Evolutionary conservation across 2,888 invertebrate species (phyloP).

Genomic region (Leucophenga montana): DNA sequence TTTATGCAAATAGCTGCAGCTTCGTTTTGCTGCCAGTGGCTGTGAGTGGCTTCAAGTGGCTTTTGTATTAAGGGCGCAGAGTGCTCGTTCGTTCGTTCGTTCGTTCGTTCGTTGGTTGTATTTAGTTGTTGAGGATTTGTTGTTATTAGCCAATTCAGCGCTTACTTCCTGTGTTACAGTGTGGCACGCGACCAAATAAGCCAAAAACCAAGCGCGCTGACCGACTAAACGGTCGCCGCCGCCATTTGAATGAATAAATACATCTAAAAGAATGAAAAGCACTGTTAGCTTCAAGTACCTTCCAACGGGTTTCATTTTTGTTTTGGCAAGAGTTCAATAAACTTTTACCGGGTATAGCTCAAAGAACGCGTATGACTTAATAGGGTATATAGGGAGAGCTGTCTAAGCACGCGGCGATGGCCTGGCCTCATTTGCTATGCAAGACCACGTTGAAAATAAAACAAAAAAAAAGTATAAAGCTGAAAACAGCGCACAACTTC

Average conservation of each 20-base stretch:
- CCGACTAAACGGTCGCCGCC: neutral
- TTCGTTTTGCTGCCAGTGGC: neutral
- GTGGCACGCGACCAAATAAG: neutral
- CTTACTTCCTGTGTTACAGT: too few species aligned
- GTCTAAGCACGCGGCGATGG: constrained; percentile 11
- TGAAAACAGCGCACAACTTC: neutral
- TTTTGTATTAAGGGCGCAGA: neutral
- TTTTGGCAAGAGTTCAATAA: constrained; percentile 52
- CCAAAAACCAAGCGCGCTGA: neutral
- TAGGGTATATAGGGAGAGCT: neutral
- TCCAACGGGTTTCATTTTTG: constrained; percentile 15
- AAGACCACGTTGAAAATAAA: constrained; percentile 43
- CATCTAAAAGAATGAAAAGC: too few species aligned
- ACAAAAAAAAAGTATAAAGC: neutral
- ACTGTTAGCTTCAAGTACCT: too few species aligned
- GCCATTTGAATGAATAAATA: too few species aligned
- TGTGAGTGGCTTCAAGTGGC: neutral
- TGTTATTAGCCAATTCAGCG: too few species aligned
- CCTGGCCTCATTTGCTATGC: constrained; percentile 56
- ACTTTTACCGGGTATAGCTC: constrained; percentile 42
- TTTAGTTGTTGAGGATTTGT: too few species aligned
- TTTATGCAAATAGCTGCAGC: constrained; percentile 58
- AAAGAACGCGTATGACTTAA: constrained; percentile 35
- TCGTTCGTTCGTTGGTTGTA: neutral
- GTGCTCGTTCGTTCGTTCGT: neutral